These are phyloP conservation scores for Stenodema calcarata DNA, from an alignment of 2,888 invertebrate genomes.

Conservation along the genomic window DNA sequence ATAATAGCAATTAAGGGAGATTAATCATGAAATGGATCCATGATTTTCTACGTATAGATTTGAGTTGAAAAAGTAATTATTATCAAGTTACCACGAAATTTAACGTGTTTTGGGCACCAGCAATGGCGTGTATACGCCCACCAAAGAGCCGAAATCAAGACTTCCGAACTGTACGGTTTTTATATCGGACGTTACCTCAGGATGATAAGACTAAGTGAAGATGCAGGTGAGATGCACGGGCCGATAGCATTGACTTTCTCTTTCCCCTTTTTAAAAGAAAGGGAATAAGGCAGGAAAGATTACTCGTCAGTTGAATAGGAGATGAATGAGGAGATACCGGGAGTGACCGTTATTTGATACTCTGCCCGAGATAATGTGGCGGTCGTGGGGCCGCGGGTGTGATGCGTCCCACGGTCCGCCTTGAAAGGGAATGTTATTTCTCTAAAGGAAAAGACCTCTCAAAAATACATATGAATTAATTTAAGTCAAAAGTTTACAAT, in stretches of 20 bases:
- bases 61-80: too few species aligned
- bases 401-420: neutral
- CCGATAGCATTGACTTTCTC: neutral
- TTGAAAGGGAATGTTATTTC: neutral
- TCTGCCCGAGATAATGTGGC: slow-evolving; percentile 5
- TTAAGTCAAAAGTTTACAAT: neutral
- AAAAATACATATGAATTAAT: neutral
- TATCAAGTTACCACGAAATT: too few species aligned
- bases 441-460: too few species aligned
- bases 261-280: slow-evolving; percentile 11
- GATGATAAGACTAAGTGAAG: neutral
- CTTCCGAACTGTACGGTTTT: neutral
- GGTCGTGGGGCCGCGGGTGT: neutral
- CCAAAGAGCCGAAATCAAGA: neutral
- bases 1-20: too few species aligned
- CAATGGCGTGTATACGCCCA: neutral
- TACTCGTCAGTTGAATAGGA: slow-evolving; percentile 9
- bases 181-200: neutral
- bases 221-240: slow-evolving; percentile 5
- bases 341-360: slow-evolving; percentile 33
- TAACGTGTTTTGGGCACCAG: too few species aligned
- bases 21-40: too few species aligned
- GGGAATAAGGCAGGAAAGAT: slow-evolving; percentile 3
- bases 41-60: too few species aligned
- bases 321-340: slow-evolving; percentile 21